Evolutionary conservation across 2,113 vertebrate species (phyloP), one percentile per base, ranked within the genome.

Genomic region (Genyomyrus donnyi): DNA sequence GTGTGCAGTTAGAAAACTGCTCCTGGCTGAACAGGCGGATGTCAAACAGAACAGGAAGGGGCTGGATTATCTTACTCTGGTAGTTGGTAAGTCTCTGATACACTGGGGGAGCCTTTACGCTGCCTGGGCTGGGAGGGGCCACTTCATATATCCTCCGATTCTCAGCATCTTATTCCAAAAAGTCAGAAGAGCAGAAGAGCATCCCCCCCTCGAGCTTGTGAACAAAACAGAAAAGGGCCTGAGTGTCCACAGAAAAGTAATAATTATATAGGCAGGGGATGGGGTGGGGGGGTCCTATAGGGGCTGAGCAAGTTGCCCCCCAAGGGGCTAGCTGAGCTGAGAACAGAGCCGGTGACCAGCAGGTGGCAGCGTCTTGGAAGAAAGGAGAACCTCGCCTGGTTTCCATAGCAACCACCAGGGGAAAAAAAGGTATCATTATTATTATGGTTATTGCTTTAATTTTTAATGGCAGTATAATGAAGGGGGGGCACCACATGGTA

Each of bases 11-110:
- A 91, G 87, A 53, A 90, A 90, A 90, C 90, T 92, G 66, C 87
- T 24, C 89, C 88, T 93, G 90, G 89, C 89, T 93, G 90, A 17
- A 88, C 93, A 89, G 85, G 85, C 88, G 89, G 85, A 89, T 46
- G 88, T 88, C 90, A 90, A 80, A 39, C 80, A 89, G 53, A 85
- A 66, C 10, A 42, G 50, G 88, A 58, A 66, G 48, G 80, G 27
- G 53, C 50, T 56, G 90, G 27, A 83, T 85, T 85, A 39, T 10
- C 42, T 45, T 45, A 31, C 87, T 80, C 50, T 58, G 91, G 91
- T 90, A 89, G 74, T 66, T 74, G 49, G 42, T 91, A 84, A 89
- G 91, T 92, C 89, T 90, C 87, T 89, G 66, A 92, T 87, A 53
- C 11, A 45, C 21, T 24, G n/a, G 15, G 3, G 77, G 74, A 88